Evolutionary conservation across 1,140 invertebrate genomes (phyloP).

Genomic region (Periplaneta americana): DNA sequence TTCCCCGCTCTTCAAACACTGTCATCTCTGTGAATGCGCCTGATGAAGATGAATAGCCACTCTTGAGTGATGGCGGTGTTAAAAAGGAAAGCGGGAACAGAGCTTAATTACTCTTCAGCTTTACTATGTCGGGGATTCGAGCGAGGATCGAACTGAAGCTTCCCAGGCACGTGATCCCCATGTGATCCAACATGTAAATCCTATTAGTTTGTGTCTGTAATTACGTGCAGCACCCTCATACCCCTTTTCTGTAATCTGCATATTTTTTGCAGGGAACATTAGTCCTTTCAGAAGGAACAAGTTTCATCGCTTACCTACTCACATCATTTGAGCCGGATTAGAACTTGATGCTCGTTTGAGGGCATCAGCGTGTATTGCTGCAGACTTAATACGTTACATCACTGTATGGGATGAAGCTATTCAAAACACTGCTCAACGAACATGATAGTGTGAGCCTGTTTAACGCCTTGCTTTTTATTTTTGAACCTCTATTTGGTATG

Average conservation of each 20-base stretch:
- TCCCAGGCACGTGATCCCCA: background rate
- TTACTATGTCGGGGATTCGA: background rate
- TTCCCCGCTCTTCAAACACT: background rate
- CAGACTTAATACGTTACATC: too few relatives aligned
- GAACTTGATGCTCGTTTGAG: background rate
- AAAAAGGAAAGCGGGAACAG: background rate
- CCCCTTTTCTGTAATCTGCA: background rate
- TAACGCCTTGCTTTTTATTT: too few relatives aligned
- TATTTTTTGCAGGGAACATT: background rate
- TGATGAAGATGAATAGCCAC: background rate
- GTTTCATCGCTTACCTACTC: background rate
- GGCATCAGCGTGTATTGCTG: too few relatives aligned
- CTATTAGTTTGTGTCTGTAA: background rate
- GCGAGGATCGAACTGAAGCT: background rate
- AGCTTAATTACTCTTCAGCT: background rate
- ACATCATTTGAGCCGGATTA: background rate
- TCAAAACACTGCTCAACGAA: too few relatives aligned
- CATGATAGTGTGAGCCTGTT: too few relatives aligned
- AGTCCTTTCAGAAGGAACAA: background rate
- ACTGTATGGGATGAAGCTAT: too few relatives aligned
- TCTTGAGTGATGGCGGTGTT: background rate
- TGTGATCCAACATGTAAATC: background rate
- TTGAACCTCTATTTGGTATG: too few relatives aligned
- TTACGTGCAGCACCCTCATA: background rate
- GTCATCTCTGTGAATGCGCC: background rate